These are phyloP conservation scores for Melopsittacus undulatus DNA, from an alignment of 2,797 vertebrate genomes.

Conservation along the genomic window DNA sequence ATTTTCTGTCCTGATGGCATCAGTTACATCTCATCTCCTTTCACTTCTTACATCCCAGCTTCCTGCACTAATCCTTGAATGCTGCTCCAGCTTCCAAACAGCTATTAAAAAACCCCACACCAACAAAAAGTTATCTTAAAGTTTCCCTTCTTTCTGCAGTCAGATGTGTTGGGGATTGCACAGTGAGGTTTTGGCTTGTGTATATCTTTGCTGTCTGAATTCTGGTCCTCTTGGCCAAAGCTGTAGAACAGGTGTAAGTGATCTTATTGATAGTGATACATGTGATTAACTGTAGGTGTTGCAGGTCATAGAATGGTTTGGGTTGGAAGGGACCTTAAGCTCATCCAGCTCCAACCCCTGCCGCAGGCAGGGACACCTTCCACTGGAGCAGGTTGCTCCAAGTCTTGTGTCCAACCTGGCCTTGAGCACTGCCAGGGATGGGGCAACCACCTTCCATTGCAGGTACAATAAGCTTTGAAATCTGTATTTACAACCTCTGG, in stretches of 20 bases:
- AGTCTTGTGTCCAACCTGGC: neutral
- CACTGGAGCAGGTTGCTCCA: neutral
- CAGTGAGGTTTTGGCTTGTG: neutral
- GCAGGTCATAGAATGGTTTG: neutral
- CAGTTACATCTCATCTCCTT: neutral
- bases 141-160: neutral
- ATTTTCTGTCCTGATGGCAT: neutral
- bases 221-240: neutral
- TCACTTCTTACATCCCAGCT: neutral
- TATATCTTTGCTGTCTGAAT: rapidly evolving
- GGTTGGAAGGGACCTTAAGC: neutral
- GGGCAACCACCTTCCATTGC: neutral
- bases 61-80: neutral
- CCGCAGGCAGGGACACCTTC: neutral
- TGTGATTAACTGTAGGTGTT: neutral
- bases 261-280: neutral
- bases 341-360: neutral
- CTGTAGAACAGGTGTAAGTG: neutral
- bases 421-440: neutral
- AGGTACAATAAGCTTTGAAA: neutral
- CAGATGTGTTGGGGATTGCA: neutral
- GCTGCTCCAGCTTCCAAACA: neutral
- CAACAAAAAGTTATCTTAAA: neutral
- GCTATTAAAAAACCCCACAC: neutral
- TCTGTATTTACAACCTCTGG: neutral